Conservation (phyloP, 2,113 vertebrate species). For the Centropristis striata region DNA sequence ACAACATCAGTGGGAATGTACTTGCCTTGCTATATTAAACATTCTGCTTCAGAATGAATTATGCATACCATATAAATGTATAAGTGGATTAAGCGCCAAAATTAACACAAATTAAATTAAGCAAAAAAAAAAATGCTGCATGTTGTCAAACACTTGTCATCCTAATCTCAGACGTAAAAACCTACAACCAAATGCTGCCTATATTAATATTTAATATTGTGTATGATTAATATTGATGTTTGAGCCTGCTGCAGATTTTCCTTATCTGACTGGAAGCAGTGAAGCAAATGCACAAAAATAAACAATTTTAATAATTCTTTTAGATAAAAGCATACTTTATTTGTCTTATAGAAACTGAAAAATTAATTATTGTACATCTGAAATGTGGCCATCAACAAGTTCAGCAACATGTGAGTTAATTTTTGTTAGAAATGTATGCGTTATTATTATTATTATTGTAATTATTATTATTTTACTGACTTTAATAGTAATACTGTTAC, state of each 20-base stretch:
- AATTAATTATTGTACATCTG: not conserved
- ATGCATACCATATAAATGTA: constrained; percentile 46
- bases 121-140: not conserved
- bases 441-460: not conserved
- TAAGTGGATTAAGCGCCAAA: constrained; percentile 45
- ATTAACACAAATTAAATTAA: constrained; percentile 55
- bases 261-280: not conserved
- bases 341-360: not conserved
- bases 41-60: constrained; percentile 48
- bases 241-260: not conserved
- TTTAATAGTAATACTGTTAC: not conserved
- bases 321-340: not conserved
- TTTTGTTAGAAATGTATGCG: not conserved
- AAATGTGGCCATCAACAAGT: not conserved
- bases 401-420: not conserved
- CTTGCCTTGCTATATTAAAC: constrained; percentile 36
- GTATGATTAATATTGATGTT: not conserved
- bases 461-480: no score
- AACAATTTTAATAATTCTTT: not conserved
- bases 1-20: constrained; percentile 33
- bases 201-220: not conserved
- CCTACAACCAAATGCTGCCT: not conserved
- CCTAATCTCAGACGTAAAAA: not conserved
- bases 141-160: constrained; percentile 18
- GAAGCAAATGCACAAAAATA: not conserved